Conservation (phyloP, 2,797 vertebrate genomes). For the Lates japonicus region DNA sequence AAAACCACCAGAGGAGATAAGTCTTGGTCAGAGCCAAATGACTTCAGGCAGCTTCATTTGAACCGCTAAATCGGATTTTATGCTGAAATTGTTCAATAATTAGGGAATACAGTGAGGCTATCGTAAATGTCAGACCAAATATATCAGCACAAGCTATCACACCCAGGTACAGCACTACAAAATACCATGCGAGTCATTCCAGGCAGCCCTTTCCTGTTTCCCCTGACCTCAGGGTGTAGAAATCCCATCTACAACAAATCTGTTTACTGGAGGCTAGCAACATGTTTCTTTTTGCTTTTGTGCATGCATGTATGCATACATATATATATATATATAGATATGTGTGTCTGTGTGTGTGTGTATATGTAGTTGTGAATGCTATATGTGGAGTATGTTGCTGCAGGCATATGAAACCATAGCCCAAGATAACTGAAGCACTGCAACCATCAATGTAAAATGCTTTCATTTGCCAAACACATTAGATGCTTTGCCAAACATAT, state of each 20-base stretch:
- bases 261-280: slow-evolving; percentile 34
- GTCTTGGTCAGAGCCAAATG: slow-evolving; percentile 71
- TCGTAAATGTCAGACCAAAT: slow-evolving; percentile 75
- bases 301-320: not conserved
- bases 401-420: slow-evolving; percentile 13
- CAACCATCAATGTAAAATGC: not conserved
- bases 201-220: slow-evolving; percentile 31
- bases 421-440: not conserved
- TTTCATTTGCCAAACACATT: not conserved
- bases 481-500: not conserved
- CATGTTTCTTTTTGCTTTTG: slow-evolving; percentile 29
- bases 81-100: slow-evolving; percentile 82
- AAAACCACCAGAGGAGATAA: slow-evolving; percentile 75
- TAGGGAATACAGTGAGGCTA: slow-evolving; percentile 74
- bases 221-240: slow-evolving; percentile 44
- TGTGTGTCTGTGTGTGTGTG: not conserved
- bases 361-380: slow-evolving; percentile 13
- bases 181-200: slow-evolving; percentile 53
- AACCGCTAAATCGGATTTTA: slow-evolving; percentile 80
- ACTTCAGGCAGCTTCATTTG: slow-evolving; percentile 80
- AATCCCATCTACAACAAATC: slow-evolving; percentile 59
- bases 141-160: slow-evolving; percentile 71
- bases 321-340: not conserved
- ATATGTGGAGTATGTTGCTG: not conserved
- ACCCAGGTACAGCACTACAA: slow-evolving; percentile 48